Conservation (phyloP, 2,888 invertebrate species). For the Venusia cambrica region DNA sequence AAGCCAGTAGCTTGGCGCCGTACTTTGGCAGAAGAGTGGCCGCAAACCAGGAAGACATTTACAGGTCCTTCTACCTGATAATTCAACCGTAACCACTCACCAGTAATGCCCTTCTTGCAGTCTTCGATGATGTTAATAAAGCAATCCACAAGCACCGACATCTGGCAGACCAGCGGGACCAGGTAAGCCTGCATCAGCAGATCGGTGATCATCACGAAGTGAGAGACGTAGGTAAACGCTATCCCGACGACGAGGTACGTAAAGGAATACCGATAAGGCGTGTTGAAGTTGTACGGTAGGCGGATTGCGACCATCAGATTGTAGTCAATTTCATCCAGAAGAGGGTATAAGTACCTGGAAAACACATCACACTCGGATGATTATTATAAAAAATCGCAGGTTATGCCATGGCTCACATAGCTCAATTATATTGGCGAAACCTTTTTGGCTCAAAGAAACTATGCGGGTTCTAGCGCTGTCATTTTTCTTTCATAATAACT, state of each 20-base stretch:
- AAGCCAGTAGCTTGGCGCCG: too few species aligned
- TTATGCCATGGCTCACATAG: too few species aligned
- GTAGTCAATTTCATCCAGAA: slow-evolving; percentile 61
- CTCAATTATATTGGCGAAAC: too few species aligned
- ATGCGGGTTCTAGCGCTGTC: too few species aligned
- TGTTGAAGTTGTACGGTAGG: slow-evolving; percentile 49
- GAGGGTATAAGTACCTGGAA: slow-evolving; percentile 54
- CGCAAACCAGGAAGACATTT: too few species aligned
- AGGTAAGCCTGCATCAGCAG: slow-evolving; percentile 58
- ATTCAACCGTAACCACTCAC: too few species aligned
- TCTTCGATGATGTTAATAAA: slow-evolving; percentile 54
- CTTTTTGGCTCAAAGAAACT: too few species aligned
- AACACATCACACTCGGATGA: background rate
- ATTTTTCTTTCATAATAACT: too few species aligned
- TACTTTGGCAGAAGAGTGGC: too few species aligned
- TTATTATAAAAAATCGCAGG: too few species aligned
- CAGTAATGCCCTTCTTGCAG: slow-evolving; percentile 39
- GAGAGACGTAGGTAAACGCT: slow-evolving; percentile 49
- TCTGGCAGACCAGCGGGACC: slow-evolving; percentile 61
- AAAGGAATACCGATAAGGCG: slow-evolving; percentile 39
- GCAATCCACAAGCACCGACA: slow-evolving; percentile 53
- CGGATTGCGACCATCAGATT: slow-evolving; percentile 52
- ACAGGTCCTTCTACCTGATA: too few species aligned
- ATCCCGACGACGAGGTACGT: slow-evolving; percentile 44
- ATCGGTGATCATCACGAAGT: slow-evolving; percentile 62